Conservation (phyloP, 1,140 invertebrate species). For the Lepidurus packardi region DNA sequence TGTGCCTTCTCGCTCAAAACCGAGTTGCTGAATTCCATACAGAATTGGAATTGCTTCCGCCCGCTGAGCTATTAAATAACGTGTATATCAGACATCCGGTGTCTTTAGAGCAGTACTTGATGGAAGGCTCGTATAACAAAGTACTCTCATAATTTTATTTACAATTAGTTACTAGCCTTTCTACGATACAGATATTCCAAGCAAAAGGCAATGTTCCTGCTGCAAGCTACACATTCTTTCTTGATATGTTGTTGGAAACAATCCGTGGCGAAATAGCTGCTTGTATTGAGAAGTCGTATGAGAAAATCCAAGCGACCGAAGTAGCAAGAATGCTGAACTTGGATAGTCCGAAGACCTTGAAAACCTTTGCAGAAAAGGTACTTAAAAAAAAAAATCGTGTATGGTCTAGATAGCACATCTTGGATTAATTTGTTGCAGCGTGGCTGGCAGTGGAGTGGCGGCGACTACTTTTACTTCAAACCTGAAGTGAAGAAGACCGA, state of each 20-base stretch:
- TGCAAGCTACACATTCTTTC: slow-evolving; percentile 92
- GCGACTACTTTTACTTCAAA: slow-evolving; percentile 73
- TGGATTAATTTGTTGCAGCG: slow-evolving; percentile 46
- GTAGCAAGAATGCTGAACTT: slow-evolving; percentile 87
- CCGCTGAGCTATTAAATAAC: slow-evolving; percentile 86
- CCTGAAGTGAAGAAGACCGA: slow-evolving; percentile 66
- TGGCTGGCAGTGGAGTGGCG: slow-evolving; percentile 69
- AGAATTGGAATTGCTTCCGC: slow-evolving; percentile 88
- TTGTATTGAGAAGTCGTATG: slow-evolving; percentile 94
- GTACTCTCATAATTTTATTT: slow-evolving; percentile 44
- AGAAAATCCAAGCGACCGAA: slow-evolving; percentile 78
- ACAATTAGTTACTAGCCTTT: slow-evolving; percentile 1
- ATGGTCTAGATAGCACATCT: slow-evolving; percentile 6
- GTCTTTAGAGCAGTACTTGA: slow-evolving; percentile 94
- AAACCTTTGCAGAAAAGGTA: slow-evolving; percentile 38
- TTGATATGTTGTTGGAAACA: slow-evolving; percentile 91
- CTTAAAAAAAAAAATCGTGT: neutral
- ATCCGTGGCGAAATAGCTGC: slow-evolving; percentile 92
- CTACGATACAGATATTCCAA: slow-evolving; percentile 61
- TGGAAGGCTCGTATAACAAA: slow-evolving; percentile 99
- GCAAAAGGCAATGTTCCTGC: slow-evolving; percentile 93
- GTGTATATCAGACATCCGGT: slow-evolving; percentile 92
- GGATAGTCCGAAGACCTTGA: slow-evolving; percentile 63
- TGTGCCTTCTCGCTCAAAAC: slow-evolving; percentile 94
- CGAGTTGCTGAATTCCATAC: slow-evolving; percentile 98